phyloP scores from a whole-genome alignment of 2,888 invertebrate species.

The Troglohyphantes excavatus region DNA sequence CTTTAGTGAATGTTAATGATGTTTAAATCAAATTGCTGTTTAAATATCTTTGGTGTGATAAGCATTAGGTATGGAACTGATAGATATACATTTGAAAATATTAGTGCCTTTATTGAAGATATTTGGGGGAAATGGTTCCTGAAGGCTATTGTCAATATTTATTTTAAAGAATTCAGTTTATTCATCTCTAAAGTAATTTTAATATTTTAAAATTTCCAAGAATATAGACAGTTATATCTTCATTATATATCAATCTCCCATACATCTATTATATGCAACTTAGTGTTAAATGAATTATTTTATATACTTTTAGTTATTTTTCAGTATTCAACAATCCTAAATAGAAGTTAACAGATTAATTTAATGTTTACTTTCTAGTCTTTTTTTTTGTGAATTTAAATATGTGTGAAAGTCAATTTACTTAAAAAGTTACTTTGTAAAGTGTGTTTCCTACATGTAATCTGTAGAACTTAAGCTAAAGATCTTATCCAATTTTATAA shows the following conservation, averaged over 20 bases:
- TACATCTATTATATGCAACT: neutral
- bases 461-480: neutral
- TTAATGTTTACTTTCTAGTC: neutral
- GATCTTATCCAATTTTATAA: neutral
- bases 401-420: neutral
- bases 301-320: neutral
- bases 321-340: no score
- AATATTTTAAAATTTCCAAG: neutral
- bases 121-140: slow-evolving; percentile 12
- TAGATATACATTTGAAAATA: slow-evolving; percentile 71
- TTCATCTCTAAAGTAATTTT: neutral
- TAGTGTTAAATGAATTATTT: neutral
- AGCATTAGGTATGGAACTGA: slow-evolving; percentile 69
- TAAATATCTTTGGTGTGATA: slow-evolving; percentile 77
- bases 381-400: neutral
- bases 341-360: no score
- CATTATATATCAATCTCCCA: neutral
- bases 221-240: neutral
- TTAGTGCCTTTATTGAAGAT: slow-evolving; percentile 73
- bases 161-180: neutral
- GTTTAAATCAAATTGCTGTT: slow-evolving; percentile 71
- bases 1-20: slow-evolving; percentile 73
- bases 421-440: no score
- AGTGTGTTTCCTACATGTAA: no score
- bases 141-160: slow-evolving; percentile 60